These are phyloP conservation scores for Chaunax sp. DNA, from an alignment of 2,797 vertebrate species.

Conservation along the genomic window DNA sequence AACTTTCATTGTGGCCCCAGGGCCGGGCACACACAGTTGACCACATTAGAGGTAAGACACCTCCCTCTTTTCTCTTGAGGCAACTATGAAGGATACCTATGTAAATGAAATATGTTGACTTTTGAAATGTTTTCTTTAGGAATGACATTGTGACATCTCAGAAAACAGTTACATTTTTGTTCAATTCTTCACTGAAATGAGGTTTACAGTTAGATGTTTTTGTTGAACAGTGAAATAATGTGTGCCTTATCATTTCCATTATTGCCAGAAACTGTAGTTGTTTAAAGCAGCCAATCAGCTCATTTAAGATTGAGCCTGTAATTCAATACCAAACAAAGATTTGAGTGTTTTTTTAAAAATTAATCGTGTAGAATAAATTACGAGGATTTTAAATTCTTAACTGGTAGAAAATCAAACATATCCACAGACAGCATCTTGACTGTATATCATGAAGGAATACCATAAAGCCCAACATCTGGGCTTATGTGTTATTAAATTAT, in stretches of 20 bases:
- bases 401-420: conserved; percentile 13
- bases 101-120: conserved; percentile 38
- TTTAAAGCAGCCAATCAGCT: conserved; percentile 8
- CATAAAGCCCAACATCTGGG: conserved; percentile 30
- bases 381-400: conserved; percentile 9
- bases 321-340: conserved; percentile 11
- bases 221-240: conserved; percentile 26
- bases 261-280: neutral
- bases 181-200: conserved; percentile 30
- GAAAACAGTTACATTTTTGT: conserved; percentile 17
- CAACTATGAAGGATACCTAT: conserved; percentile 73
- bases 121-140: conserved; percentile 37
- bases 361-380: conserved; percentile 1
- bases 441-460: conserved; percentile 46
- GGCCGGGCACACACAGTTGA: conserved; percentile 50
- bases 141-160: conserved; percentile 34
- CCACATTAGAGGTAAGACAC: conserved; percentile 69
- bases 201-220: conserved; percentile 32
- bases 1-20: conserved; percentile 40
- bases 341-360: neutral
- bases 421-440: conserved; percentile 7
- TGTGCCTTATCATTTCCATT: conserved; percentile 72
- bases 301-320: neutral
- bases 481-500: conserved; percentile 26
- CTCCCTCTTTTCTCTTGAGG: conserved; percentile 56